Evolutionary conservation across 2,113 vertebrate species (phyloP), one percentile per base, ranked within the genome.

Genomic region (Spilogale gracilis): DNA sequence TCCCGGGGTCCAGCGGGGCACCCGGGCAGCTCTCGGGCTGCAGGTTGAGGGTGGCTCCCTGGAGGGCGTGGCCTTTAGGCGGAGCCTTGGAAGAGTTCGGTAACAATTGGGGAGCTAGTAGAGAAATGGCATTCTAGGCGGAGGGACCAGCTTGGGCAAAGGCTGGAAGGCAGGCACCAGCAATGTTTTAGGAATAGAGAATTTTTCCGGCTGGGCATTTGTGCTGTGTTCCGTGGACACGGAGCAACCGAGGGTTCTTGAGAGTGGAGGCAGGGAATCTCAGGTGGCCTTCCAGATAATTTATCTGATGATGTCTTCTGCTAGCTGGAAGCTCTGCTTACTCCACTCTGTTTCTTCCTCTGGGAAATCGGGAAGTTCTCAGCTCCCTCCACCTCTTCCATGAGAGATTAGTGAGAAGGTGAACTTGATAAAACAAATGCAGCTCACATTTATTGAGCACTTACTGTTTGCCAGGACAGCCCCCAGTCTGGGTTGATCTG

Each of bases 311-410:
- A 56, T 43, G 52, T 45, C 38, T 63, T 71, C 32, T 63, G 43
- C n/a, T 25, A 12, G n/a, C 45, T 92, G 32, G 89, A 92, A 93
- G 84, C 38, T 30, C 32, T 52, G 23, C 54, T 52, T 89, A 73
- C 85, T 97, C 56, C 91, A 73, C 85, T 97, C 52, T 81, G 54
- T 96, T 95, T 91, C 56, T 58, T 76, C 38, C 81, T 69, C 43
- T 89, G 50, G 88, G 74, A 93, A 38, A 56, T 83, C 25, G 38
- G 91, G 56, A 81, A 67, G 74, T 14, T 30, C 5, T 88, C 27
- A 60, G 58, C 52, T n/a, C 4, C 30, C 17, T 6, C 52, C 2
- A 27, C 63, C 5, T 16, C 61, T 13, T 63, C 60, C 71, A 54
- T 25, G 5, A 65, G 45, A 86, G 43, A 30, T 73, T 50, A 43